Percentiles rank a stretch among this genome's conserved stretches.
Conservation (phyloP, 2,113 vertebrate species). For the Gnathonemus echidnorhynchus region DNA sequence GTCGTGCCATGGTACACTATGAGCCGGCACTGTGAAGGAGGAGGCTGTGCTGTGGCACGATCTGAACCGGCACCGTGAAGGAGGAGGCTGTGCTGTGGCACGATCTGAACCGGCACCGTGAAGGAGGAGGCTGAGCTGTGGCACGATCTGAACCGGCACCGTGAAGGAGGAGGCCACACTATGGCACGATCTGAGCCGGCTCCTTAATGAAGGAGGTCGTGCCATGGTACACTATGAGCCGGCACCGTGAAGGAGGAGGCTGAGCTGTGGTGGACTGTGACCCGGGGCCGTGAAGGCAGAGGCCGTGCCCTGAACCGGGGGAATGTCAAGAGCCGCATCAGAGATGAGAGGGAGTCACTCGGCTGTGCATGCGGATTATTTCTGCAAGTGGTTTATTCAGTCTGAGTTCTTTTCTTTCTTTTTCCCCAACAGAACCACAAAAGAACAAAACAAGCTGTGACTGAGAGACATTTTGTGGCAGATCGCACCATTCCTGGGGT, state of each 20-base stretch:
- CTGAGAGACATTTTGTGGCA: background rate
- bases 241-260: too few relatives aligned
- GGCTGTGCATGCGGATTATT: slow-evolving; percentile 16
- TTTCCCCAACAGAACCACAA: slow-evolving; percentile 15
- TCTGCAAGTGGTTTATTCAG: background rate
- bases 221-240: too few relatives aligned
- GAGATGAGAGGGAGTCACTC: slow-evolving; percentile 29
- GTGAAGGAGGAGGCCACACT: too few relatives aligned
- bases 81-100: too few relatives aligned
- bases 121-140: background rate
- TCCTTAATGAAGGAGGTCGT: too few relatives aligned
- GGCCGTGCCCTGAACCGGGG: background rate
- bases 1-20: too few relatives aligned
- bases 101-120: background rate
- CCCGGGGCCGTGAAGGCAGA: background rate
- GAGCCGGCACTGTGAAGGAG: too few relatives aligned
- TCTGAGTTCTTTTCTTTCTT: slow-evolving; percentile 11
- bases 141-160: too few relatives aligned
- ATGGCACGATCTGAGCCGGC: too few relatives aligned
- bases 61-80: too few relatives aligned
- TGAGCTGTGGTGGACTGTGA: background rate
- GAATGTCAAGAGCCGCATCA: slow-evolving; percentile 3
- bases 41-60: background rate
- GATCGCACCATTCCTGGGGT: background rate
- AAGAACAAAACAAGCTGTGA: slow-evolving; percentile 14